These are phyloP conservation scores for Neria commutata DNA, from an alignment of 2,888 invertebrate genomes.

Conservation along the genomic window DNA sequence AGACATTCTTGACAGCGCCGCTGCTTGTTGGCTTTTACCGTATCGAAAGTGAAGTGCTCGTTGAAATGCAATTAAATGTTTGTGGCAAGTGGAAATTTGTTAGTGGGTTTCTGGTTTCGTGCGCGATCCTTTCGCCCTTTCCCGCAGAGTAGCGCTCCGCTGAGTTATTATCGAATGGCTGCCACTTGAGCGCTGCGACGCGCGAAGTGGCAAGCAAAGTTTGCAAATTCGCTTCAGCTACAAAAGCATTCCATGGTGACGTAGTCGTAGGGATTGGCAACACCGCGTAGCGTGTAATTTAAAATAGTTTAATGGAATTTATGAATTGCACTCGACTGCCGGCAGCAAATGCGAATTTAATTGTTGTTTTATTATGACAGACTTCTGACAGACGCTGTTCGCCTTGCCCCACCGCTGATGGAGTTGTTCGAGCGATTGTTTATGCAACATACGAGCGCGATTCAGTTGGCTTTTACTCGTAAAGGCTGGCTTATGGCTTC, in stretches of 20 bases:
- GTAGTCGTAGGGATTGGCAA: neutral
- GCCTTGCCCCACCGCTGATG: too few relatives aligned
- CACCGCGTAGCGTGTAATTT: conserved; percentile 23
- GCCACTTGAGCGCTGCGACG: conserved; percentile 3
- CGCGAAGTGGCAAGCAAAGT: conserved; percentile 38
- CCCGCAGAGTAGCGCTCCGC: conserved; percentile 12
- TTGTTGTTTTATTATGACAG: conserved; percentile 15
- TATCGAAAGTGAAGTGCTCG: conserved; percentile 12
- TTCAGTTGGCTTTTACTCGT: too few relatives aligned
- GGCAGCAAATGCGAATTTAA: conserved; percentile 39
- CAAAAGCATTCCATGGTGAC: neutral
- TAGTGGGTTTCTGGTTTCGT: conserved; percentile 30
- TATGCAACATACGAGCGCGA: too few relatives aligned
- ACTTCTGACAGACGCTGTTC: neutral
- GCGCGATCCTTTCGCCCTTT: neutral
- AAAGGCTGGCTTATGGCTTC: too few relatives aligned
- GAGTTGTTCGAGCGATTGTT: too few relatives aligned
- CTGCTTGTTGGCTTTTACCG: too few relatives aligned
- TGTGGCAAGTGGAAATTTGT: conserved; percentile 38
- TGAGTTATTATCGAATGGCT: conserved; percentile 22
- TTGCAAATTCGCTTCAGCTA: neutral
- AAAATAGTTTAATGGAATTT: conserved; percentile 33
- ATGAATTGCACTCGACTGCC: conserved; percentile 32
- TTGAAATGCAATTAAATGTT: conserved; percentile 38
- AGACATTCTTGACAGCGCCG: too few relatives aligned